Evolutionary conservation across 1,140 invertebrate genomes (phyloP), one percentile per base, ranked within the genome.

Genomic region (Neodiprion virginianus): DNA sequence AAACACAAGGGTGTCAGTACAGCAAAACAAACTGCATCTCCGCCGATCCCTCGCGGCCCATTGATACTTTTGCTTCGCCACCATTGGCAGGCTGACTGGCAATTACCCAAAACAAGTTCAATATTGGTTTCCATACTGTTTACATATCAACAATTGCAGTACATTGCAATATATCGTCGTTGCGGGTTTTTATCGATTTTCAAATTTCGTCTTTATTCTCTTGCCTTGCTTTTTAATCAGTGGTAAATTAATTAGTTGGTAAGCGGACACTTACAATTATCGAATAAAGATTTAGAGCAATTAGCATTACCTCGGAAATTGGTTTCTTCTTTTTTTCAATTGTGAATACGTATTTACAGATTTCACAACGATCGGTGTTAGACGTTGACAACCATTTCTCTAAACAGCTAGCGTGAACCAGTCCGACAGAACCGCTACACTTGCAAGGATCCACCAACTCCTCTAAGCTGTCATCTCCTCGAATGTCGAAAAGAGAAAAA

Each of bases 351-450:
- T 87, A 89, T 75, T 90, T 86, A 82, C 92, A 93, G 68, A 93
- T 89, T 82, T 93, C 92, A 83, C 92, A 93, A 21, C 82, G 82
- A 74, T 89, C 88, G 1, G 84, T 87, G 80, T 91, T 90, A 3
- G 90, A 88, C 1, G 88, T 86, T 14, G 91, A 89, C 1, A 93
- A 85, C 92, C 92, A 93, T 75, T 87, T 88, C 79, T 92, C 91
- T 10, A 93, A 81, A 79, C 92, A 93, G 14, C 82, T 84, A 8
- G 84, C 77, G 76, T 93, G 92, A 5, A 92, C 88, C 28, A 89
- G 79, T 4, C 87, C 89, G 71, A 92, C 85, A 7, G 89, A 87
- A 7, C 92, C 92, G 61, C 86, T 83, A 77, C 92, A 93, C 69
- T 89, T 82, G 81, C 92, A 93, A 8, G 91, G 91, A 48, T 91